Evolutionary conservation across 2,797 vertebrate genomes (phyloP).

Genomic region (Sciurus carolinensis): DNA sequence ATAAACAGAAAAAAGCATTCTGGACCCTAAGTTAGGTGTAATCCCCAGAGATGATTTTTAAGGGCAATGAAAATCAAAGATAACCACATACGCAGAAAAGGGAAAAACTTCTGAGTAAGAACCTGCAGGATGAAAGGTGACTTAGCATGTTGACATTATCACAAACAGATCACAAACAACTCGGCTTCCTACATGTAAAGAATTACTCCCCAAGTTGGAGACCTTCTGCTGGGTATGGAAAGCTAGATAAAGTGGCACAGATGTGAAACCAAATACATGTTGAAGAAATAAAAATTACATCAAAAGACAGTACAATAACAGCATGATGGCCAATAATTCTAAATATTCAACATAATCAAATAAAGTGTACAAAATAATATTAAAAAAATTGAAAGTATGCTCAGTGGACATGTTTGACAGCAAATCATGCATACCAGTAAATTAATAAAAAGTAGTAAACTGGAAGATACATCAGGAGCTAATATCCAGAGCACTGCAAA

Average conservation of each 20-base stretch:
- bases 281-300: conserved; percentile 38
- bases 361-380: neutral
- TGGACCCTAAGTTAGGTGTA: neutral
- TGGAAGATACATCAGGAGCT: neutral
- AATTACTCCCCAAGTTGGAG: neutral
- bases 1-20: neutral
- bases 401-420: neutral
- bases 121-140: neutral
- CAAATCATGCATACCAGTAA: neutral
- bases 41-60: conserved; percentile 4
- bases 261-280: neutral
- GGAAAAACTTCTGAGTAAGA: neutral
- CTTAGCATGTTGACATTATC: neutral
- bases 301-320: neutral
- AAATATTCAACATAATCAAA: neutral
- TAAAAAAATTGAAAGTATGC: neutral
- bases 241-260: neutral
- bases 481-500: neutral
- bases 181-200: neutral
- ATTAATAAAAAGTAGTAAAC: neutral
- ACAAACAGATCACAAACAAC: neutral
- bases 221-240: neutral
- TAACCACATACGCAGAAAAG: neutral
- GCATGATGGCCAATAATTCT: neutral
- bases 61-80: neutral